Evolutionary conservation across 53 echinoderm and acorn worm genomes (phyloP).

Genomic region (Crossaster papposus): DNA sequence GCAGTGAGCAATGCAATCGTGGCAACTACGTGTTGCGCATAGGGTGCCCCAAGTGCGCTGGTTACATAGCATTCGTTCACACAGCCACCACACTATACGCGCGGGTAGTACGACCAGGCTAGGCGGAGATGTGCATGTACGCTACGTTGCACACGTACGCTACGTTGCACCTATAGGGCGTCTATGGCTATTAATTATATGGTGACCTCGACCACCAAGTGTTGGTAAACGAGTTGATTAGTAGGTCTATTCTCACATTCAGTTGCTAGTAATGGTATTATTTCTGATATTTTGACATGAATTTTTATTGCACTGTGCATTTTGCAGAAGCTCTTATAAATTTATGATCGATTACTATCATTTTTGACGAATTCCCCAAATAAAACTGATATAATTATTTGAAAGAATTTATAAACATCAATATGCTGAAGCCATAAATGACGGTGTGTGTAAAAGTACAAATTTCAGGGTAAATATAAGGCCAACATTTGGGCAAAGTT

Average conservation of each 20-base stretch:
- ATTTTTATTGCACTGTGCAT: too few species aligned
- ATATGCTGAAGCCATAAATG: too few species aligned
- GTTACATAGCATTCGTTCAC: not conserved
- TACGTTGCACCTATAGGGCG: constrained; percentile 16
- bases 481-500: too few species aligned
- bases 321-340: too few species aligned
- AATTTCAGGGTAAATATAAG: too few species aligned
- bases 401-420: too few species aligned
- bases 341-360: too few species aligned
- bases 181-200: not conserved
- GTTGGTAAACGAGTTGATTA: not conserved
- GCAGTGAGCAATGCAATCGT: not conserved
- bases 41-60: not conserved
- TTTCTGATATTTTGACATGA: too few species aligned
- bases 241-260: not conserved
- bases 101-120: not conserved
- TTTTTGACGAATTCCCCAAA: too few species aligned
- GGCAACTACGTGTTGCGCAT: constrained; percentile 58
- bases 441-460: too few species aligned
- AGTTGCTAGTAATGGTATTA: too few species aligned
- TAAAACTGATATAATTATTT: too few species aligned
- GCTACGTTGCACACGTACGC: not conserved
- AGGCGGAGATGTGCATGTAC: not conserved
- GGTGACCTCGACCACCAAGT: not conserved
- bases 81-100: constrained; percentile 32